Evolutionary conservation across 2,888 invertebrate species (phyloP).

Genomic region (Cephalotes varians): DNA sequence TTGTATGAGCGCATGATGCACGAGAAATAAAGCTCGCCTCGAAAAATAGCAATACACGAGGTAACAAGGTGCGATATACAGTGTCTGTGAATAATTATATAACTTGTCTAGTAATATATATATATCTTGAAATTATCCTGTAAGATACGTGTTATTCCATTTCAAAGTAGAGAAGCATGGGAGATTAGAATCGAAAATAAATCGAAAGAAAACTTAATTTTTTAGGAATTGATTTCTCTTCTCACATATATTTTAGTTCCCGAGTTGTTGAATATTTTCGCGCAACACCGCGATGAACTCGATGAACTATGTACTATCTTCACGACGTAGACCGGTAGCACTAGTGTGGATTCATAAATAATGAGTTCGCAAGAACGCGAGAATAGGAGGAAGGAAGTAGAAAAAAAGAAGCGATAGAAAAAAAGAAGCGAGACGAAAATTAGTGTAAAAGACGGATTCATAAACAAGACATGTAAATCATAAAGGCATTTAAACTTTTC

Average conservation of each 20-base stretch:
- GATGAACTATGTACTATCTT: slow-evolving; percentile 61
- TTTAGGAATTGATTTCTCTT: not conserved
- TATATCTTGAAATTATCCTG: not conserved
- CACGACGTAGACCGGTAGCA: slow-evolving; percentile 64
- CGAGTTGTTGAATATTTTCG: slow-evolving; percentile 22
- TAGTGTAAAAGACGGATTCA: slow-evolving; percentile 65
- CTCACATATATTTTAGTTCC: not conserved
- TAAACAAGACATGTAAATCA: slow-evolving; percentile 74
- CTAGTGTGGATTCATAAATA: slow-evolving; percentile 74
- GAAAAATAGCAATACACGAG: not conserved
- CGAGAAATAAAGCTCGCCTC: slow-evolving; percentile 5
- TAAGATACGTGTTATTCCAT: not conserved
- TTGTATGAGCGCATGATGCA: slow-evolving; percentile 24
- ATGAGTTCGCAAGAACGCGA: slow-evolving; percentile 64
- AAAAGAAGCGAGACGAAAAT: slow-evolving; percentile 31
- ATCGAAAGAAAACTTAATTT: not conserved
- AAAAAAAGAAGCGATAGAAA: slow-evolving; percentile 3
- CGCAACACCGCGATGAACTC: slow-evolving; percentile 27
- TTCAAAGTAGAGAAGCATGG: not conserved
- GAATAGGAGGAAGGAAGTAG: slow-evolving; percentile 13
- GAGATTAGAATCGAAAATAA: not conserved
- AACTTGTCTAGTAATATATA: not conserved
- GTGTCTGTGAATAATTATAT: slow-evolving; percentile 15
- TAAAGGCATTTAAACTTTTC: slow-evolving; percentile 10
- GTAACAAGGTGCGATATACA: not conserved